Base-by-base conservation (phyloP, 2,113 vertebrate species). In the Crotophaga sulcirostris region DNA sequence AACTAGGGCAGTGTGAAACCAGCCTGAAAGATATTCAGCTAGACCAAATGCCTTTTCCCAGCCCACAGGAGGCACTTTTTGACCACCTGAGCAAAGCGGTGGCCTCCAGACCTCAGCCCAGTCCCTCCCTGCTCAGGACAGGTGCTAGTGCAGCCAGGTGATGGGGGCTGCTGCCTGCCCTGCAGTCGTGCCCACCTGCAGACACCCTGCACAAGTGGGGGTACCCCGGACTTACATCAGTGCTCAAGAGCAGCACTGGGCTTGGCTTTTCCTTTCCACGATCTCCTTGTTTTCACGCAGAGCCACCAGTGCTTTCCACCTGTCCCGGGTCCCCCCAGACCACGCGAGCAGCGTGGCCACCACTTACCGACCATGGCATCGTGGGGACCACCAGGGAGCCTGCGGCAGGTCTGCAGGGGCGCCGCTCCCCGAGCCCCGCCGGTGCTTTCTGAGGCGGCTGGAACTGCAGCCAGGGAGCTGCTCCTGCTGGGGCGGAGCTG, bases 401-500 rank as follows among this genome's bases (percentile, higher is more conserved):
- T 3, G 26, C 2, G 0, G 49, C 25, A 68, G 70, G 40, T 33
- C 58, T 59, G 81, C 74, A 47, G 78, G n/a, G 67, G 85, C n/a
- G 6, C 68, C 8, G 47, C 60, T 83, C 8, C 2, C 51, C 1
- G 31, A 70, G 51, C 19, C 17, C 45, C 49, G 28, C 78, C 5
- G 6, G 17, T n/a, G 76, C 66, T 67, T 84, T 80, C 75, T 88
- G 87, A 25, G 67, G 34, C 16, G 31, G 83, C 78, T 80, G 66
- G 66, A 60, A 77, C 92, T 56, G 18, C 28, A 31, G 67, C 60
- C 0, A 5, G 81, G 1, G 3, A 36, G 74, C 58, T 16, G 73
- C 69, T 92, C 88, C 90, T 89, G 64, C 79, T 63, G 80, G 89
- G 95, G 96, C 19, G 95, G 93, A 96, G 80, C 96, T 94, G 94